Evolutionary conservation across 2,113 vertebrate genomes (phyloP).

Genomic region (Tiliqua scincoides): DNA sequence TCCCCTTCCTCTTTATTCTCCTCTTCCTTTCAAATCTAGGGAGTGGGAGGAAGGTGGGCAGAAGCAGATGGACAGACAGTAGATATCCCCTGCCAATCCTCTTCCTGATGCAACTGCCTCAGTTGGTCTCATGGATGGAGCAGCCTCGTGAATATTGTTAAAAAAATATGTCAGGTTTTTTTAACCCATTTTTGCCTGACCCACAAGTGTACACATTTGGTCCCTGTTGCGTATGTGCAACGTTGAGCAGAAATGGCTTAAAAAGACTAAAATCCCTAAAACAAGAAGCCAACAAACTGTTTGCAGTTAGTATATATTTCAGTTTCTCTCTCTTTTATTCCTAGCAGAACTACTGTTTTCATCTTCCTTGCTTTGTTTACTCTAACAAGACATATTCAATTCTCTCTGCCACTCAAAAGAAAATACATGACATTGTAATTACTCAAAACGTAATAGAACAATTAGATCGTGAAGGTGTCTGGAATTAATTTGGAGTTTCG

Average conservation of each 20-base stretch:
- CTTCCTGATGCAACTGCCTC: too few relatives aligned
- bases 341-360: background rate
- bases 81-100: too few relatives aligned
- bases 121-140: too few relatives aligned
- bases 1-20: too few relatives aligned
- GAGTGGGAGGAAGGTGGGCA: too few relatives aligned
- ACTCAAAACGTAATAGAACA: conserved; percentile 44
- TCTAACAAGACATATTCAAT: conserved; percentile 29
- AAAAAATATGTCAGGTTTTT: background rate
- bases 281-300: background rate
- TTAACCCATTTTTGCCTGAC: too few relatives aligned
- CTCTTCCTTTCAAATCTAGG: too few relatives aligned
- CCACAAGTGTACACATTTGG: too few relatives aligned
- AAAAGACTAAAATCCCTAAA: background rate
- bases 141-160: background rate
- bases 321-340: background rate
- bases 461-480: conserved; percentile 43
- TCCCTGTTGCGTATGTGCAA: too few relatives aligned
- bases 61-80: too few relatives aligned
- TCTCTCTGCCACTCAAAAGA: conserved; percentile 58
- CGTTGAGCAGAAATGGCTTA: background rate
- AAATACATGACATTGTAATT: conserved; percentile 49
- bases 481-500: conserved; percentile 35
- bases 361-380: conserved; percentile 47
- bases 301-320: background rate